Base-by-base conservation (phyloP, 2,888 invertebrate species). In the Apomyelois bistriatella region DNA sequence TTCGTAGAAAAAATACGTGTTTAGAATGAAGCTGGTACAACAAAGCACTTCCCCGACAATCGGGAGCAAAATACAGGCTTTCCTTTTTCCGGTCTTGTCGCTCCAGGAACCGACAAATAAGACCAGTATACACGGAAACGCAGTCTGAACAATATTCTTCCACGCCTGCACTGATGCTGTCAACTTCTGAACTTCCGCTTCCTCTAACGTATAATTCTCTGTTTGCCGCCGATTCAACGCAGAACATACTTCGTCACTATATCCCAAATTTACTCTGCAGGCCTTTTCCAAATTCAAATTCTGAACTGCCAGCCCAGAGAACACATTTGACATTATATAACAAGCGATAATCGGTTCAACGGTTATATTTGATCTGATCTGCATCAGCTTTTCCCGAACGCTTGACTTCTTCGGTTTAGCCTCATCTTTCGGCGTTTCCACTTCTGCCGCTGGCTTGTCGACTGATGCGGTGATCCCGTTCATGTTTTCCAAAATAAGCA, bases 261-360 rank as follows among this genome's bases (percentile, higher is more conserved):
- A 96, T 0, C 91, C 92, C 72, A 96, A 90, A 75, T 96, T 96
- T 17, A 96, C 96, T 53, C 96, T 88, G 75, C 96, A 96, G 1
- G 96, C 96, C 80, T 96, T 96, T 76, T 96, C 96, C 66, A 96
- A 90, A 79, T 95, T 95, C 54, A 96, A 84, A 84, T 96, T 96
- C 79, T 96, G 96, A 37, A 96, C 94, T 53, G 96, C 96, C 58
- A 96, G 83, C 60, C 94, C 93, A 0, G 96, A 95, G 53, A 93
- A 86, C 43, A 93, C 93, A 72, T 92, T 93, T 37, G 94, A 94
- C 91, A 94, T 92, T 50, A 94, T 92, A 69, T 94, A 94, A 66
- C 93, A 93, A 4, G 93, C 92, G 60, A 94, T 88, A 56, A 94
- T 92, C 7, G 94, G 94, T 72, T 94, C 94, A 32, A 94, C 93